A percentile compares a stretch with the other conserved stretches of the same genome.
Conservation (phyloP, 2,797 vertebrate species). For the Taenioides sp. region DNA sequence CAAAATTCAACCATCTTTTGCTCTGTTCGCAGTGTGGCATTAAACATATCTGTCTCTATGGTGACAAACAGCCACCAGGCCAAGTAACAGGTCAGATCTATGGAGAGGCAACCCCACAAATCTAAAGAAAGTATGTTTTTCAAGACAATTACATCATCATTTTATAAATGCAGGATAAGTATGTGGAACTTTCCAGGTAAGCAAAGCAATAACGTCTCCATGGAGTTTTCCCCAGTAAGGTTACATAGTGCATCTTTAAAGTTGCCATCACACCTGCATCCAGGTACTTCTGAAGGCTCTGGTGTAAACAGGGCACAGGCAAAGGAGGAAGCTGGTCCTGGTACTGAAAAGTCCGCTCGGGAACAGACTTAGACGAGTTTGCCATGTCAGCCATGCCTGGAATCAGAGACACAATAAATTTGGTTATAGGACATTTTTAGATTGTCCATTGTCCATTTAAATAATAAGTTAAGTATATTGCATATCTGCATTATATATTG, state of each 20-base stretch:
- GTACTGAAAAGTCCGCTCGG: constrained; percentile 90
- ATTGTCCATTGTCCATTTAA: neutral
- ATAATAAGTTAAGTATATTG: too few species aligned
- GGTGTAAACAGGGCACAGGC: constrained; percentile 87
- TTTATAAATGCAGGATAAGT: too few species aligned
- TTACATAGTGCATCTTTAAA: neutral
- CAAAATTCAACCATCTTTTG: too few species aligned
- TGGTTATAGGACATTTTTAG: neutral
- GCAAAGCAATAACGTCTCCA: neutral
- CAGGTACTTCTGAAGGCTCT: constrained; percentile 89
- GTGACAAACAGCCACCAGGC: too few species aligned
- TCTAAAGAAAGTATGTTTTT: too few species aligned
- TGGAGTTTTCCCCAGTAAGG: neutral
- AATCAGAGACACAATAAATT: neutral
- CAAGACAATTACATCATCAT: too few species aligned
- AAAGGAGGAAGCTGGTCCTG: constrained; percentile 87
- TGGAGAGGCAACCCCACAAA: too few species aligned
- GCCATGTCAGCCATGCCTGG: constrained; percentile 76
- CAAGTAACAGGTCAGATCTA: too few species aligned
- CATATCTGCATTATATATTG: too few species aligned
- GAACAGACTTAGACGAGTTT: constrained; percentile 74
- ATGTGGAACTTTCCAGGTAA: too few species aligned
- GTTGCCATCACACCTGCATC: constrained; percentile 81
- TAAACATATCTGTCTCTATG: neutral
- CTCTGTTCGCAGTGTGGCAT: neutral